These are phyloP conservation scores for Discoglossus pictus DNA, from an alignment of 2,797 vertebrate genomes.

Conservation along the genomic window DNA sequence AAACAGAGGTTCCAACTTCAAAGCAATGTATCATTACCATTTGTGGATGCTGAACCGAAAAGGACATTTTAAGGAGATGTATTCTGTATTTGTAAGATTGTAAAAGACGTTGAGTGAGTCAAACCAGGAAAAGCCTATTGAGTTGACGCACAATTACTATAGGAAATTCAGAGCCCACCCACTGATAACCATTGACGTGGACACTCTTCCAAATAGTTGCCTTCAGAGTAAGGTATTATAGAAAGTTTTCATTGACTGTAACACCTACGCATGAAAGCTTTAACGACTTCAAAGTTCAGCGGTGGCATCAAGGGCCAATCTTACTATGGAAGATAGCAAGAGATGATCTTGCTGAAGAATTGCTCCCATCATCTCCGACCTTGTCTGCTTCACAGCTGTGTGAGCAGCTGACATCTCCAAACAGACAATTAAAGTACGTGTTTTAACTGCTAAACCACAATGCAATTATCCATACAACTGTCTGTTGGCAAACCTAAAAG, in stretches of 20 bases:
- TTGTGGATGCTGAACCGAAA: no score
- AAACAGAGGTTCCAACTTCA: not conserved
- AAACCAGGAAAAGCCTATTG: no score
- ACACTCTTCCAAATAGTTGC: not conserved
- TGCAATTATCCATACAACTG: slow-evolving; percentile 50
- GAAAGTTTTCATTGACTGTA: accelerated
- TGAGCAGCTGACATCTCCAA: slow-evolving; percentile 65
- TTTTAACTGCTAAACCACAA: slow-evolving; percentile 57
- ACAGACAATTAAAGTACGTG: slow-evolving; percentile 57
- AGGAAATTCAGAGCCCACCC: not conserved
- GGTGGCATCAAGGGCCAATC: slow-evolving; percentile 29
- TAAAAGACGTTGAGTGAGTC: no score
- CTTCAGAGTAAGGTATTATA: accelerated
- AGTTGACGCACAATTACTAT: not conserved
- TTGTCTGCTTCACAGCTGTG: slow-evolving; percentile 64
- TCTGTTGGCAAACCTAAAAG: slow-evolving; percentile 48
- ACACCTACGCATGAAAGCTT: slow-evolving; percentile 11
- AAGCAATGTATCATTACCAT: no score
- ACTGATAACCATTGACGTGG: not conserved
- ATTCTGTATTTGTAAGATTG: no score
- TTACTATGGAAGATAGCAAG: slow-evolving; percentile 50
- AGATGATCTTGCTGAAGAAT: slow-evolving; percentile 56
- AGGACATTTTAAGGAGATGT: no score
- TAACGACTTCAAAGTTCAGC: slow-evolving; percentile 1
- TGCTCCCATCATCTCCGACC: slow-evolving; percentile 58